These are phyloP conservation scores for Eulemur albifrons DNA, from an alignment of 2,797 vertebrate species.

Conservation along the genomic window DNA sequence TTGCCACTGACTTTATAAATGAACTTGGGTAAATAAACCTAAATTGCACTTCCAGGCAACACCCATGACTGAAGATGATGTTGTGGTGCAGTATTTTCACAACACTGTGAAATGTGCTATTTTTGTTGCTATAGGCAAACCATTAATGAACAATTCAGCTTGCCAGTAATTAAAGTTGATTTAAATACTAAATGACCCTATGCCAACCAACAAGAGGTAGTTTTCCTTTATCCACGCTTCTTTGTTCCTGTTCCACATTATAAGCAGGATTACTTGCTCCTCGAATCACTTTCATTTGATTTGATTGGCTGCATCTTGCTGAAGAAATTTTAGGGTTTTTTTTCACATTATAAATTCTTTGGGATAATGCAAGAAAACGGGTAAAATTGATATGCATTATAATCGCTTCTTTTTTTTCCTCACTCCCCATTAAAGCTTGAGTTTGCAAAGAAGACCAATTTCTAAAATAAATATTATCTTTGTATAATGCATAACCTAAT, in stretches of 20 bases:
- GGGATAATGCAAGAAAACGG: constrained; percentile 1
- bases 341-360: constrained; percentile 19
- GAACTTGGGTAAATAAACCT: not conserved
- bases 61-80: not conserved
- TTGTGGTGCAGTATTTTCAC: not conserved
- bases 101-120: not conserved
- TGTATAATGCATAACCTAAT: constrained; percentile 69
- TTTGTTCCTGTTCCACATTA: not conserved
- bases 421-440: constrained; percentile 46
- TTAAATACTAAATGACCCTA: constrained; percentile 35
- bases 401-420: not conserved
- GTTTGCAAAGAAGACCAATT: constrained; percentile 65
- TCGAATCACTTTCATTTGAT: not conserved
- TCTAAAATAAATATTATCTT: constrained; percentile 76
- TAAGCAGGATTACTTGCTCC: not conserved
- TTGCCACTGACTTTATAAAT: not conserved
- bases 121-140: not conserved
- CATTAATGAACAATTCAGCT: constrained; percentile 12
- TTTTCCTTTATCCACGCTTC: not conserved
- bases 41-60: not conserved
- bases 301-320: not conserved
- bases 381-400: not conserved
- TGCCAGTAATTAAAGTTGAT: constrained; percentile 26
- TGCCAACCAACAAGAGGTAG: not conserved
- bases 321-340: not conserved